phyloP scores from a whole-genome alignment of 2,888 invertebrate species.

The Listrodromus nycthemerus region DNA sequence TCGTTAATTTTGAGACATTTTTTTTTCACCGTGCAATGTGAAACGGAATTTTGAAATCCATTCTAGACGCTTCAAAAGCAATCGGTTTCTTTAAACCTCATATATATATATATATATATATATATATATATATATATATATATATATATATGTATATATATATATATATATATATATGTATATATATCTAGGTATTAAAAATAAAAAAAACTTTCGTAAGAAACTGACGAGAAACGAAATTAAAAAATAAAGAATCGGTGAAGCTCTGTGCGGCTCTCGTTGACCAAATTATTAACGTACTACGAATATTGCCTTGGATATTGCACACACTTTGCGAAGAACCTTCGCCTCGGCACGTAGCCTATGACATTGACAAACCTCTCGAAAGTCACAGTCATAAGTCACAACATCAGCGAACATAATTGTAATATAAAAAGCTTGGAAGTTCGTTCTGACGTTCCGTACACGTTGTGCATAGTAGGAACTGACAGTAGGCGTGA shows the following conservation, averaged over 20 bases:
- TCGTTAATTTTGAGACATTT: too few relatives aligned
- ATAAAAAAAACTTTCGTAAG: not conserved
- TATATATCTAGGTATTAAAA: too few relatives aligned
- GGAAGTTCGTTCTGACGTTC: slow-evolving; percentile 3
- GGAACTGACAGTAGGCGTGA: not conserved
- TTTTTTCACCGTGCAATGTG: too few relatives aligned
- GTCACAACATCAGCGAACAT: not conserved
- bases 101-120: too few relatives aligned
- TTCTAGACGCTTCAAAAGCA: too few relatives aligned
- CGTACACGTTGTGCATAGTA: not conserved
- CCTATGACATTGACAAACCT: slow-evolving; percentile 7
- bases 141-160: too few relatives aligned
- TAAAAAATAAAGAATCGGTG: slow-evolving; percentile 13
- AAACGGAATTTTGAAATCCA: too few relatives aligned
- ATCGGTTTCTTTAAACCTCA: too few relatives aligned
- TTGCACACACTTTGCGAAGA: slow-evolving; percentile 5
- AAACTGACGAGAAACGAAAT: not conserved
- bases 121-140: too few relatives aligned
- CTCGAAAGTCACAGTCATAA: slow-evolving; percentile 9
- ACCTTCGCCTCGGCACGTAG: slow-evolving; percentile 1
- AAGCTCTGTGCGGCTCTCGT: not conserved
- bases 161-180: too few relatives aligned
- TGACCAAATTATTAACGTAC: slow-evolving; percentile 15
- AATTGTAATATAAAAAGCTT: not conserved
- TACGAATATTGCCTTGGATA: slow-evolving; percentile 1